Conservation (phyloP, 2,888 invertebrate genomes). For the Iphiclides podalirius region DNA sequence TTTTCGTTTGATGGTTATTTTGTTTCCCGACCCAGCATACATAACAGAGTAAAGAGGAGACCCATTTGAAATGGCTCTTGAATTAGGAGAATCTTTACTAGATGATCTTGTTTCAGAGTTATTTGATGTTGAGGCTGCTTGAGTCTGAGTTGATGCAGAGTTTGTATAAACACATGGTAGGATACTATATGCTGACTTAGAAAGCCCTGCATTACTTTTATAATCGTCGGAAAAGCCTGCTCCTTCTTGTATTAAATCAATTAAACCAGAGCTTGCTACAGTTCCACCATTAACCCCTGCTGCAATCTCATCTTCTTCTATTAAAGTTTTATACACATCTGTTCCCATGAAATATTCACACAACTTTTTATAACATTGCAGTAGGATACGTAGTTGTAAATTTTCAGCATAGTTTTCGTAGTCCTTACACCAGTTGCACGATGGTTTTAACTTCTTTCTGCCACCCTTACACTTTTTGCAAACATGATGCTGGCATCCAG, state of each 20-base stretch:
- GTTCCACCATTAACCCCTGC: slow-evolving; percentile 75
- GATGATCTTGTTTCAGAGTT: slow-evolving; percentile 52
- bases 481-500: slow-evolving; percentile 93
- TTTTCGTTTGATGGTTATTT: slow-evolving; percentile 91
- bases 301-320: slow-evolving; percentile 74
- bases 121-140: slow-evolving; percentile 56
- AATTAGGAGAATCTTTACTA: slow-evolving; percentile 60
- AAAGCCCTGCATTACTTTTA: slow-evolving; percentile 85
- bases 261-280: slow-evolving; percentile 80
- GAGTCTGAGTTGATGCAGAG: slow-evolving; percentile 75
- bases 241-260: slow-evolving; percentile 89
- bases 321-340: slow-evolving; percentile 83
- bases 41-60: slow-evolving; percentile 85
- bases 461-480: slow-evolving; percentile 92
- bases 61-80: slow-evolving; percentile 63
- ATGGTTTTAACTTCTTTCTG: slow-evolving; percentile 90
- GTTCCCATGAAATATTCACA: slow-evolving; percentile 91
- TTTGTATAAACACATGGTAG: slow-evolving; percentile 86
- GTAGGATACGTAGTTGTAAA: slow-evolving; percentile 87
- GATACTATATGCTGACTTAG: slow-evolving; percentile 87
- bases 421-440: slow-evolving; percentile 92
- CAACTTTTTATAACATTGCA: slow-evolving; percentile 93
- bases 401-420: slow-evolving; percentile 91
- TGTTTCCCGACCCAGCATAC: slow-evolving; percentile 89
- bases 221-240: slow-evolving; percentile 88